phyloP scores from a whole-genome alignment of 2,113 vertebrate species.

The Crotophaga sulcirostris region DNA sequence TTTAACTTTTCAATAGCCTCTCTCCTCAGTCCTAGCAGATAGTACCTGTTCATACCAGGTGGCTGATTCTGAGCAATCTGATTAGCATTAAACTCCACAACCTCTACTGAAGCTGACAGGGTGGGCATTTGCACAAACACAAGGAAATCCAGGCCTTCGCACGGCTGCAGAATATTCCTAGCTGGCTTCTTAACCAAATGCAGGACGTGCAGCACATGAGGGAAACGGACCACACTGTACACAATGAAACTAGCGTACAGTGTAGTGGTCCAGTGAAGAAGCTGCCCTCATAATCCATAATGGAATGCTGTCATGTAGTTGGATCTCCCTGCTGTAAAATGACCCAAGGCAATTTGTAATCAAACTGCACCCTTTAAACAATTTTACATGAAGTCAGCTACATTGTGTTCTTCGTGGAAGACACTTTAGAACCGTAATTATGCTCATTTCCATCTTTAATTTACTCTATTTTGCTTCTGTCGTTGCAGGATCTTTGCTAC shows the following conservation, averaged over 20 bases:
- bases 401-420: background rate
- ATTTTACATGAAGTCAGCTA: background rate
- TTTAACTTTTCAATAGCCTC: background rate
- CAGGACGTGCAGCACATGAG: background rate
- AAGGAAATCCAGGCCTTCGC: background rate
- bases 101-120: background rate
- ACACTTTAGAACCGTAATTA: conserved; percentile 12
- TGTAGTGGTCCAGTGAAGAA: background rate
- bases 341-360: background rate
- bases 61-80: background rate
- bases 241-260: background rate
- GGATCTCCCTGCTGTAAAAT: background rate
- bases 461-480: conserved; percentile 3
- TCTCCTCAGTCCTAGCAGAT: background rate
- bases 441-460: conserved; percentile 2
- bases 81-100: background rate
- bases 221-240: background rate
- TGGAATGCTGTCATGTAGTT: background rate
- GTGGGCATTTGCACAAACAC: background rate
- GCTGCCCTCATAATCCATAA: background rate
- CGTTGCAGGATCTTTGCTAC: background rate
- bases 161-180: background rate
- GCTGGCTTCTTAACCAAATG: background rate
- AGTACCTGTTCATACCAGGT: background rate
- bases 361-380: background rate